Evolutionary conservation across 2,113 vertebrate genomes (phyloP), one percentile per base, ranked within the genome.

Genomic region (Podiceps cristatus): DNA sequence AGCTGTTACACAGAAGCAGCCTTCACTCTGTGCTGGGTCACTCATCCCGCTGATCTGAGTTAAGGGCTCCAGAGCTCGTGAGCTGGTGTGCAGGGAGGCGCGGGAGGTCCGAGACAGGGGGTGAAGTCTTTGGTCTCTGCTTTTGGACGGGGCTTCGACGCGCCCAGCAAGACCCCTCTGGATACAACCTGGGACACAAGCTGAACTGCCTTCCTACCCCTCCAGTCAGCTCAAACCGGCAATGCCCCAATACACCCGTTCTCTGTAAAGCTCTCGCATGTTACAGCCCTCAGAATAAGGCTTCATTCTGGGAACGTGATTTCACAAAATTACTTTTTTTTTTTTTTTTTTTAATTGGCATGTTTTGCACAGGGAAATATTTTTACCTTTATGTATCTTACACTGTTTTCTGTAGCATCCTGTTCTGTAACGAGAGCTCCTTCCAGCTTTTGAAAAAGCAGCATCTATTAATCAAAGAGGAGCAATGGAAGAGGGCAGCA

Each of bases 221-320:
- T 53, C 20, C 37, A 18, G 31, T 12, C 31, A 63, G 52, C 81
- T 86, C 68, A 28, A 58, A 56, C 22, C 7, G n/a, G 7, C 27
- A 28, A 3, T 9, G 33, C 31, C 25, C 52, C 23, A 40, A 44
- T 37, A 24, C 29, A 40, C 12, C 24, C 0, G 0, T 33, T 25
- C 56, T 63, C 74, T 74, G 28, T 37, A 85, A 40, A 75, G 15
- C 33, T n/a, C 44, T 33, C 59, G 73, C 60, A 45, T 0, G 0
- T 25, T 49, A 86, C 50, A 60, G 27, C 23, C 37, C 62, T 50
- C 31, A 93, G 83, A 90, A 67, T 3, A 37, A 33, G 63, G 45
- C 42, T 93, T 78, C 33, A 33, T 62, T 78, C 11, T 23, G 19
- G 7, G 37, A 83, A 47, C 15, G 18, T 12, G 0, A 31, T 72